phyloP scores from a whole-genome alignment of 1,140 invertebrate species.

The Drosophila teissieri region DNA sequence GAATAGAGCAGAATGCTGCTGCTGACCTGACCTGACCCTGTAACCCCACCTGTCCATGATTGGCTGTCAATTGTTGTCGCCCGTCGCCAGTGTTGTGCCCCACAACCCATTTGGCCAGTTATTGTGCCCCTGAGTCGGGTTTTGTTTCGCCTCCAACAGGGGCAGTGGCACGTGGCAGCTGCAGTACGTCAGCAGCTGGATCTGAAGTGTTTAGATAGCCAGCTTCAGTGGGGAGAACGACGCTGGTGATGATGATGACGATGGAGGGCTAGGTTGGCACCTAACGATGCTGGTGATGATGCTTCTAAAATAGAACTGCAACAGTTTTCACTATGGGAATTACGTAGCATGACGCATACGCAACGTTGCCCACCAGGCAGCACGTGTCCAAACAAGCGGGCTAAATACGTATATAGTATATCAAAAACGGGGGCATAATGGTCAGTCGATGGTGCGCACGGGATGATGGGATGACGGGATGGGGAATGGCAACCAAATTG shows the following conservation, averaged over 20 bases:
- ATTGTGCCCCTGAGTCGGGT: conserved; percentile 1
- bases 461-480: too few relatives aligned
- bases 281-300: conserved; percentile 5
- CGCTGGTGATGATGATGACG: conserved; percentile 10
- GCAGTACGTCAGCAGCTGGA: conserved; percentile 17
- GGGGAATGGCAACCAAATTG: conserved; percentile 27
- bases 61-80: conserved; percentile 17
- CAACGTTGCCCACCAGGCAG: conserved; percentile 14
- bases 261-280: neutral
- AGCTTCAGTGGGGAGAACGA: conserved; percentile 6
- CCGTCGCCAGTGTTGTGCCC: neutral
- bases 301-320: conserved; percentile 28
- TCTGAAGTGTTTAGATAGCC: conserved; percentile 17
- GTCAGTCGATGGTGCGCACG: neutral
- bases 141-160: conserved; percentile 6
- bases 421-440: neutral
- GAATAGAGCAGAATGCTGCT: too few relatives aligned
- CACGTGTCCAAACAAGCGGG: conserved; percentile 2
- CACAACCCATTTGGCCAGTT: neutral
- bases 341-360: conserved; percentile 61
- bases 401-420: too few relatives aligned
- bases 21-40: too few relatives aligned
- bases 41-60: neutral
- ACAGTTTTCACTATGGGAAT: conserved; percentile 24
- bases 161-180: conserved; percentile 26